Evolutionary conservation across 2,888 invertebrate species (phyloP).

Genomic region (Trimorus sp.): DNA sequence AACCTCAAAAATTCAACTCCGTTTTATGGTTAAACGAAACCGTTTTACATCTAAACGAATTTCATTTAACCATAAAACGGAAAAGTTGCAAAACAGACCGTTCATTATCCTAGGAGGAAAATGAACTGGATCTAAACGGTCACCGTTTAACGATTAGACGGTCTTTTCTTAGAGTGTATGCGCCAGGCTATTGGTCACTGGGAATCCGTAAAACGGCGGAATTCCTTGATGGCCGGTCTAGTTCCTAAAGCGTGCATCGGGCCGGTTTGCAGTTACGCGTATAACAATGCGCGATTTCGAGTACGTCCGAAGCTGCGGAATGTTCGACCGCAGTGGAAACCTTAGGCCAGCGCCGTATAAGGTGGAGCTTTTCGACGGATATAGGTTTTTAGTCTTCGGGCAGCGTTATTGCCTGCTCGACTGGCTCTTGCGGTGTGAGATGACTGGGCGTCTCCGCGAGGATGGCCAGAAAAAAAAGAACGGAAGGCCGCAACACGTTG

Average conservation of each 20-base stretch:
- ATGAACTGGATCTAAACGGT: no score
- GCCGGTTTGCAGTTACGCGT: conserved; percentile 36
- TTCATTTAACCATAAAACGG: no score
- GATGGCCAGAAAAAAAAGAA: conserved; percentile 35
- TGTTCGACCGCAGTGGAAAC: conserved; percentile 70
- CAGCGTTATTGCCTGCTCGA: conserved; percentile 50
- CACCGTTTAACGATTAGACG: no score
- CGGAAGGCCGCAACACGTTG: conserved; percentile 40
- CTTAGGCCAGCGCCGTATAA: conserved; percentile 71
- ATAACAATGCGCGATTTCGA: conserved; percentile 38
- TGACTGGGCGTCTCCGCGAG: conserved; percentile 49
- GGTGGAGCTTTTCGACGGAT: conserved; percentile 71
- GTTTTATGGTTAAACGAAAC: no score
- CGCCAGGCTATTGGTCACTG: no score
- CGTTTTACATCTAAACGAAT: no score
- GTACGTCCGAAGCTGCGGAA: conserved; percentile 71
- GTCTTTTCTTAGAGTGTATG: no score
- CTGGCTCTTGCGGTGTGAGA: conserved; percentile 57
- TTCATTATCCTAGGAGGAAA: no score
- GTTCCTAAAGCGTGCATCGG: background rate
- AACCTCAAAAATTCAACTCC: no score
- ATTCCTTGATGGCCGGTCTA: background rate
- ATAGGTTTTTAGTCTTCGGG: conserved; percentile 71
- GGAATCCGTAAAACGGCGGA: conserved; percentile 4
- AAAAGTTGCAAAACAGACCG: no score